Conservation (phyloP, 2,113 vertebrate species). For the Pituophis catenifer region DNA sequence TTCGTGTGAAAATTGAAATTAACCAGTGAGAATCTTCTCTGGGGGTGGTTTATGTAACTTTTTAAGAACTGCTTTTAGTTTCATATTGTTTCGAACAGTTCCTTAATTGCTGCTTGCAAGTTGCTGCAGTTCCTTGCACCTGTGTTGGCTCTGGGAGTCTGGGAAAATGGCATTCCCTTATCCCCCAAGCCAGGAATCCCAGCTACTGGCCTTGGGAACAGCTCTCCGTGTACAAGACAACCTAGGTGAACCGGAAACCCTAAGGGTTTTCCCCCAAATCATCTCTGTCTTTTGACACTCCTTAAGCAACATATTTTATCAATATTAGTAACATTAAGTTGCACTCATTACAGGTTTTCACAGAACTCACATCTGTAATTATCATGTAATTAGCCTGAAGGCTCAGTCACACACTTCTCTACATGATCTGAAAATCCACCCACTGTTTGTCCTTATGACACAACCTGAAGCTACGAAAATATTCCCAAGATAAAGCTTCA, state of each 20-base stretch:
- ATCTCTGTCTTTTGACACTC: slow-evolving; percentile 9
- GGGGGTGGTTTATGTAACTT: slow-evolving; percentile 40
- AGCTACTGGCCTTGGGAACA: slow-evolving; percentile 47
- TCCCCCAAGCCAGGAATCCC: slow-evolving; percentile 60
- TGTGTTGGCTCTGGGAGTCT: slow-evolving; percentile 53
- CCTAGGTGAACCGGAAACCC: slow-evolving; percentile 49
- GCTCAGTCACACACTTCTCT: slow-evolving; percentile 10
- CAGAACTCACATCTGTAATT: background rate
- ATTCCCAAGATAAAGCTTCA: slow-evolving; percentile 12
- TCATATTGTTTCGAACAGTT: slow-evolving; percentile 45
- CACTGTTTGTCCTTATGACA: slow-evolving; percentile 12
- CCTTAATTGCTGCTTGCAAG: slow-evolving; percentile 57
- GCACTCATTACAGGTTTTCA: slow-evolving; percentile 5
- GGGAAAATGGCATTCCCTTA: slow-evolving; percentile 63
- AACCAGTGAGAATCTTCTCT: slow-evolving; percentile 50
- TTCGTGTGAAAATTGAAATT: slow-evolving; percentile 45
- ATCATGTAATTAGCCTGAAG: slow-evolving; percentile 1
- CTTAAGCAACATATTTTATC: background rate
- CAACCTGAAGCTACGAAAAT: background rate
- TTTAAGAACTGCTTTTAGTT: slow-evolving; percentile 25
- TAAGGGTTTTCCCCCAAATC: slow-evolving; percentile 42
- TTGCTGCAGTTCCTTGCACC: slow-evolving; percentile 64
- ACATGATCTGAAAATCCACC: background rate
- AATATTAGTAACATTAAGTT: background rate
- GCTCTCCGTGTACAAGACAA: slow-evolving; percentile 30